These are phyloP conservation scores for Lycaena phlaeas DNA, from an alignment of 2,888 invertebrate genomes.

Conservation along the genomic window DNA sequence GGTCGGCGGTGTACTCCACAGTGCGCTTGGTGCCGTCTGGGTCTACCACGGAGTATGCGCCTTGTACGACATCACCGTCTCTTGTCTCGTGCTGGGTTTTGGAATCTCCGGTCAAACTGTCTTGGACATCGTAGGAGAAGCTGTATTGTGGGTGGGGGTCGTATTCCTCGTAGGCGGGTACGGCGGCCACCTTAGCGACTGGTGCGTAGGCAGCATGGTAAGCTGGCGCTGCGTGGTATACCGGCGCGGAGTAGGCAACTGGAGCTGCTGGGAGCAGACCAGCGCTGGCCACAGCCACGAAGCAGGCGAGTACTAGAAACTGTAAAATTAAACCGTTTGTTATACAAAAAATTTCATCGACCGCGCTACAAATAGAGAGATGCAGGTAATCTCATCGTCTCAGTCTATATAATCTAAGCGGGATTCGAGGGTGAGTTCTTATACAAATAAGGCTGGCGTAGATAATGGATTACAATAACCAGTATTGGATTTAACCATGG, in stretches of 20 bases:
- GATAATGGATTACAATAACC: no score
- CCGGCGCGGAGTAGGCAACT: conserved; percentile 23
- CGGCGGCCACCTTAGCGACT: conserved; percentile 29
- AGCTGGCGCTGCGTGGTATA: conserved; percentile 21
- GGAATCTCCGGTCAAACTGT: conserved; percentile 63
- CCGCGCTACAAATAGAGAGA: no score
- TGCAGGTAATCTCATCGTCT: no score
- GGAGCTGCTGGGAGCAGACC: conserved; percentile 42
- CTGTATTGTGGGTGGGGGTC: conserved; percentile 59
- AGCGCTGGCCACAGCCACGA: conserved; percentile 49
- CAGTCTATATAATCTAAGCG: no score
- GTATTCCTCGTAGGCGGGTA: conserved; percentile 39
- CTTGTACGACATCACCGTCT: conserved; percentile 59
- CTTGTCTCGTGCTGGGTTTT: conserved; percentile 60
- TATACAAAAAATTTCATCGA: no score
- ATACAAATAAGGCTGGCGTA: no score
- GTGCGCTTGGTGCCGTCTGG: conserved; percentile 71
- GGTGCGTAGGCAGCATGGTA: conserved; percentile 25
- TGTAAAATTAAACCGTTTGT: conserved; percentile 31
- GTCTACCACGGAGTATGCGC: conserved; percentile 70
- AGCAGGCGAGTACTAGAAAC: conserved; percentile 49
- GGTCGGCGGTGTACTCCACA: conserved; percentile 65
- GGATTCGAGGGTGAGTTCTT: no score
- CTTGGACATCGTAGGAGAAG: conserved; percentile 72
- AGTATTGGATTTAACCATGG: no score